Evolutionary conservation across 2,797 vertebrate species (phyloP), one percentile per base, ranked within the genome.

Genomic region (Myotis findleyi): DNA sequence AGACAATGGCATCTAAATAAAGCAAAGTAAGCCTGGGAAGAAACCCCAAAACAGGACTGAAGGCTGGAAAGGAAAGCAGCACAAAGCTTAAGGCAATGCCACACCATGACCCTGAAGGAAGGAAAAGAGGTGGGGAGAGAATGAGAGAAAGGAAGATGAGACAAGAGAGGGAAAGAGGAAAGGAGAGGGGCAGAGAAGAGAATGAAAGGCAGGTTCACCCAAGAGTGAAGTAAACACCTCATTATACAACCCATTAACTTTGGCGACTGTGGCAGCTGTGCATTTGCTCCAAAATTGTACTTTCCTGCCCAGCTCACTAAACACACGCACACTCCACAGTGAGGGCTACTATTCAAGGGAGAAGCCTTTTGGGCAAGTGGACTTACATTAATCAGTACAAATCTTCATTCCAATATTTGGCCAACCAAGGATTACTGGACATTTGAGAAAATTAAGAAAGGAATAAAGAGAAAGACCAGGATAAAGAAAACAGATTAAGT

Each of bases 361-460:
- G 27, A 18, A 62, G 21, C 3, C 16, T 59, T 83, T 5, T 3
- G 18, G 23, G 8, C 68, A 64, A 73, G 12, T 16, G 5, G 7
- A 68, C 30, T 66, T 69, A 53, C 14, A 76, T 21, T 66, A 91
- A 71, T 41, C 85, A 89, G 73, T 41, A 86, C 33, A 95, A 84
- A 79, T 57, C 79, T 94, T 47, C 23, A 55, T 47, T 47, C 81
- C 85, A 93, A 57, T 85, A 91, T 72, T 30, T 66, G n/a, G 75
- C 20, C 55, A 89, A 87, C 14, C 9, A 85, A 82, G 21, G 13
- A 75, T 79, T 30, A 64, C 11, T 83, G 27, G 47, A 92, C 12
- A 75, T 71, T 47, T 88, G n/a, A 86, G 76, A 80, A 88, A 93
- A 94, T 62, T 55, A 64, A 83, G 90, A 44, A 9, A 89, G 59